Evolutionary conservation across 2,888 invertebrate species (phyloP).

Genomic region (Orgyia antiqua): DNA sequence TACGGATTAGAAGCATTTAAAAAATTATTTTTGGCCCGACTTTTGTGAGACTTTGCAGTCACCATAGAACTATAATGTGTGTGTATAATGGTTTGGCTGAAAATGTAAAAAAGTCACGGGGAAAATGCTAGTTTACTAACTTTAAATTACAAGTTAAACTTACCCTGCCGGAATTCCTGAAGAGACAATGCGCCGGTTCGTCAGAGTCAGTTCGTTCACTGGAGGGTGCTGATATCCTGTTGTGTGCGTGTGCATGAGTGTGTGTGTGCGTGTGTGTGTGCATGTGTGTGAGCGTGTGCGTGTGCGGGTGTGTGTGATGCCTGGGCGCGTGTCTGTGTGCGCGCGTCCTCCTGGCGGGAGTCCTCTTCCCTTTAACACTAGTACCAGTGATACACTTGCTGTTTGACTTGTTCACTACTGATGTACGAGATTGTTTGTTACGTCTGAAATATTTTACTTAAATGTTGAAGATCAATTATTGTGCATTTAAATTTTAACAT

Average conservation of each 20-base stretch:
- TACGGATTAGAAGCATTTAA: too few relatives aligned
- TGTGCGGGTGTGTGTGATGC: slow-evolving; percentile 14
- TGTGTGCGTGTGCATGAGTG: slow-evolving; percentile 15
- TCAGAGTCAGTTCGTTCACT: slow-evolving; percentile 67
- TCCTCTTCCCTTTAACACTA: slow-evolving; percentile 34
- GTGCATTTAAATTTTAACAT: too few relatives aligned
- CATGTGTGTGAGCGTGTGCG: slow-evolving; percentile 8
- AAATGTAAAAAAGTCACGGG: too few relatives aligned
- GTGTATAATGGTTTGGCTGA: too few relatives aligned
- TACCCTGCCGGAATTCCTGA: slow-evolving; percentile 46
- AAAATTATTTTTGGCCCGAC: too few relatives aligned
- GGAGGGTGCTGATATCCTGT: slow-evolving; percentile 54
- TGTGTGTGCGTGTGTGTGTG: slow-evolving; percentile 6
- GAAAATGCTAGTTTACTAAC: too few relatives aligned
- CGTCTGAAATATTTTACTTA: slow-evolving; percentile 50
- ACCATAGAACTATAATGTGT: too few relatives aligned
- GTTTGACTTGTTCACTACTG: slow-evolving; percentile 34
- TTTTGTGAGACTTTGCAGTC: too few relatives aligned
- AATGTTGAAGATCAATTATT: neutral
- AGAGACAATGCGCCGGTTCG: slow-evolving; percentile 48
- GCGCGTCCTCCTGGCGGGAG: slow-evolving; percentile 23
- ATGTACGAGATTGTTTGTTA: slow-evolving; percentile 47
- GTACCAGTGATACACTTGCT: slow-evolving; percentile 26
- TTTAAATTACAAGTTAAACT: too few relatives aligned
- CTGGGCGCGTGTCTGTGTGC: slow-evolving; percentile 15